A percentile compares a stretch with the other conserved stretches of the same genome.
These are phyloP conservation scores for Xiphorhynchus erythropygius DNA, from an alignment of 2,797 vertebrate genomes.

Conservation along the genomic window DNA sequence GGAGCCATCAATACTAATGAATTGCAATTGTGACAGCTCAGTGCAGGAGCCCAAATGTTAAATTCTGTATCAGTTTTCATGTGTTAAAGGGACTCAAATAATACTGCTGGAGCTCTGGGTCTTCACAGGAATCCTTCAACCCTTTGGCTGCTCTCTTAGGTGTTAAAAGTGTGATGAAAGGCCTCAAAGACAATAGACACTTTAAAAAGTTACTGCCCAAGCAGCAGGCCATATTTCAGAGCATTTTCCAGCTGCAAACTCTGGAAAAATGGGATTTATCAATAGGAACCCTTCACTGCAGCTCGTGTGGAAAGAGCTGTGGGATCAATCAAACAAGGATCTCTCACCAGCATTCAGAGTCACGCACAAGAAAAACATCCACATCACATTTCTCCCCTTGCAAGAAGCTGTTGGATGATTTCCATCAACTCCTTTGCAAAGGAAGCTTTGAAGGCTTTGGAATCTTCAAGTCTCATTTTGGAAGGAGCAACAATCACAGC, in stretches of 20 bases:
- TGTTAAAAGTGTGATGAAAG: neutral
- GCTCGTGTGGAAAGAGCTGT: neutral
- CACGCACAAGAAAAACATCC: neutral
- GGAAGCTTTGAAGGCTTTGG: neutral
- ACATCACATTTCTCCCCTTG: neutral
- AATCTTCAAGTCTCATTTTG: neutral
- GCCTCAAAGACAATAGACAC: neutral
- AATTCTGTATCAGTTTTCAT: neutral
- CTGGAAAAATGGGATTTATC: neutral
- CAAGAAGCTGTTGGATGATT: neutral
- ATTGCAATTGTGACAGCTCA: neutral
- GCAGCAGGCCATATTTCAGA: neutral
- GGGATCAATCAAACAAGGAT: rapidly evolving
- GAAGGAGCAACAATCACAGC: neutral
- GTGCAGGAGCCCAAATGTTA: neutral
- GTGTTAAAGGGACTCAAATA: neutral
- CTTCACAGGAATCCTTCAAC: neutral
- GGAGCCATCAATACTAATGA: neutral
- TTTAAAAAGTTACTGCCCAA: neutral
- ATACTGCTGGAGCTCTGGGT: neutral
- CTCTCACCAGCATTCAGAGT: neutral
- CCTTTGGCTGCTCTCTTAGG: neutral
- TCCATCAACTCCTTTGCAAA: neutral
- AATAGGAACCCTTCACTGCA: neutral
- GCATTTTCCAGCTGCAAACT: neutral